Conservation (phyloP, 2,113 vertebrate genomes). For the Phyllopteryx taeniolatus region DNA sequence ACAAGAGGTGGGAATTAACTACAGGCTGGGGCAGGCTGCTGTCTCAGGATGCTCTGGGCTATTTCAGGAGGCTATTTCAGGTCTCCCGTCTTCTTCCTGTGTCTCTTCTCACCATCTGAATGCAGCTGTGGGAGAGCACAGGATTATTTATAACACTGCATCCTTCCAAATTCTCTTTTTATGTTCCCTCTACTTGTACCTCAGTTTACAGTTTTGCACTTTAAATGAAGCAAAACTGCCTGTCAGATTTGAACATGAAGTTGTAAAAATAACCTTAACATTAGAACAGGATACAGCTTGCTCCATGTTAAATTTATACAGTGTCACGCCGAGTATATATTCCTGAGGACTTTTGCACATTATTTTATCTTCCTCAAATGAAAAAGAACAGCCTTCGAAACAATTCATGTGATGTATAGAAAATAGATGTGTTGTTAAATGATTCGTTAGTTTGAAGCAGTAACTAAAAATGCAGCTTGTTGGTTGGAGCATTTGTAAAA, state of each 20-base stretch:
- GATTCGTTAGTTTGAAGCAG: background rate
- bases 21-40: slow-evolving; percentile 54
- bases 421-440: background rate
- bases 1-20: slow-evolving; percentile 53
- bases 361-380: background rate
- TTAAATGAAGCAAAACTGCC: slow-evolving; percentile 21
- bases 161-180: slow-evolving; percentile 30
- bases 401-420: background rate
- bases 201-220: slow-evolving; percentile 31
- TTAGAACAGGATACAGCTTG: background rate
- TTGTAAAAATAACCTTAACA: slow-evolving; percentile 26
- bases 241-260: slow-evolving; percentile 10
- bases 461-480: background rate
- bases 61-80: slow-evolving; percentile 66
- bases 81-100: slow-evolving; percentile 51
- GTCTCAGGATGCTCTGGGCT: slow-evolving; percentile 54
- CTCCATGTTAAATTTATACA: background rate
- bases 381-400: background rate
- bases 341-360: background rate
- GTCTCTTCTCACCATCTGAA: slow-evolving; percentile 43
- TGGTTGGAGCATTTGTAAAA: background rate
- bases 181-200: slow-evolving; percentile 3
- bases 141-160: slow-evolving; percentile 55
- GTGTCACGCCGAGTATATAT: background rate
- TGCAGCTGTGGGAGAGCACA: slow-evolving; percentile 47